Evolutionary conservation across 2,888 invertebrate genomes (phyloP), one percentile per base, ranked within the genome.

Genomic region (Zele albiditarsus): DNA sequence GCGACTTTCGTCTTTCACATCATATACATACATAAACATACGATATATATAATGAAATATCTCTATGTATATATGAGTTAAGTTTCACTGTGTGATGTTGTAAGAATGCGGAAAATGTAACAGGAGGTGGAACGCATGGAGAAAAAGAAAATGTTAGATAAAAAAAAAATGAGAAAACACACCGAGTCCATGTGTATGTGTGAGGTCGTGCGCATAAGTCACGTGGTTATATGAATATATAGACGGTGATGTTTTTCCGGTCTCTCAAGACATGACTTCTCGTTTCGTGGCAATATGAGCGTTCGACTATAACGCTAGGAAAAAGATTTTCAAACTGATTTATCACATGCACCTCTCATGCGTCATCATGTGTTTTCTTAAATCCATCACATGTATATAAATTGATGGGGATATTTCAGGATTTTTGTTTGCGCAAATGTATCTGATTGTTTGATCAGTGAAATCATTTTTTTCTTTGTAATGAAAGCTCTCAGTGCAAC

Each of bases 181-280:
- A 31, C 14, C 10, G 16, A 1, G 63, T 63, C 1, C 53, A 20
- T 53, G 20, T 68, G 49, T n/a, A 53, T 74, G 70, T 65, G 70
- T 69, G 65, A 63, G 65, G 70, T 63, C 70, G 28, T 62, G 42
- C 28, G 46, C 42, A 71, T 71, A 46, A 66, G 71, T 75, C 66
- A 75, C 66, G 66, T 71, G 66, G n/a, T 2, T 62, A 16, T 14
- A 60, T 25, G 28, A 62, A 62, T n/a, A 27, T 57, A 31, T n/a
- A 25, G 38, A 49, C 23, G 67, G 67, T 33, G 46, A 27, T 71
- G 71, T 49, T 75, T 75, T 75, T 75, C 75, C 75, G 75, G 68
- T 71, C 28, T 71, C 28, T 73, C 28, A n/a, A 60, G 27, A 62
- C n/a, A 3, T 16, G 25, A 31, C 28, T 20, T 69, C 25, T 62